A percentile compares a stretch with the other conserved stretches of the same genome.
Evolutionary conservation across 1,140 invertebrate species (phyloP).

Genomic region (Drosophila neocordata): DNA sequence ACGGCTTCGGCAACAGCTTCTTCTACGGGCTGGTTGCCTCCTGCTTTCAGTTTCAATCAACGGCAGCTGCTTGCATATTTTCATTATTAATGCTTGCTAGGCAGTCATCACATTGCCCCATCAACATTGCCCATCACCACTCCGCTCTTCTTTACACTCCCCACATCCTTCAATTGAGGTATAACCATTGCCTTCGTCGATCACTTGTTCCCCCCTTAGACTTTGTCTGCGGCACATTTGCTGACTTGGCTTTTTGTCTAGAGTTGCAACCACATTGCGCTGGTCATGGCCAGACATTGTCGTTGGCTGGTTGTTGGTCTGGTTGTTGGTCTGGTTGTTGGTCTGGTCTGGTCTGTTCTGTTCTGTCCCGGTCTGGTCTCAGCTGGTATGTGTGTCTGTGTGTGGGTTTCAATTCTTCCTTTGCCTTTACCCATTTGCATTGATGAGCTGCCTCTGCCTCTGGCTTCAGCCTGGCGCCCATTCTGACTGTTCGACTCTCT

Average conservation of each 20-base stretch:
- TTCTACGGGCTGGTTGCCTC: constrained; percentile 23
- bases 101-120: constrained; percentile 60
- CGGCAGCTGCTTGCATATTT: constrained; percentile 74
- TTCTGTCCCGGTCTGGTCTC: constrained; percentile 1
- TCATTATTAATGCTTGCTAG: constrained; percentile 74
- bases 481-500: background rate
- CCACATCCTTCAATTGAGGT: constrained; percentile 5
- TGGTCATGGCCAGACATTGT: constrained; percentile 72
- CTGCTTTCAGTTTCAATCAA: constrained; percentile 74
- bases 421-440: constrained; percentile 31
- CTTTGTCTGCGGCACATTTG: constrained; percentile 60
- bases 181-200: background rate
- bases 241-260: constrained; percentile 80
- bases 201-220: constrained; percentile 26
- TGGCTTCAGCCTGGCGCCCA: constrained; percentile 1
- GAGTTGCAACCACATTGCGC: constrained; percentile 78
- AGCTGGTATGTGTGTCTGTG: constrained; percentile 24
- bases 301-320: constrained; percentile 36
- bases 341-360: background rate
- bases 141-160: background rate
- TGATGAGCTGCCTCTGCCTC: constrained; percentile 31
- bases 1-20: background rate
- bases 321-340: constrained; percentile 9
- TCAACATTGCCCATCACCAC: constrained; percentile 8
- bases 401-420: background rate